Evolutionary conservation across 1,140 invertebrate species (phyloP).

Genomic region (Anastrepha obliqua): DNA sequence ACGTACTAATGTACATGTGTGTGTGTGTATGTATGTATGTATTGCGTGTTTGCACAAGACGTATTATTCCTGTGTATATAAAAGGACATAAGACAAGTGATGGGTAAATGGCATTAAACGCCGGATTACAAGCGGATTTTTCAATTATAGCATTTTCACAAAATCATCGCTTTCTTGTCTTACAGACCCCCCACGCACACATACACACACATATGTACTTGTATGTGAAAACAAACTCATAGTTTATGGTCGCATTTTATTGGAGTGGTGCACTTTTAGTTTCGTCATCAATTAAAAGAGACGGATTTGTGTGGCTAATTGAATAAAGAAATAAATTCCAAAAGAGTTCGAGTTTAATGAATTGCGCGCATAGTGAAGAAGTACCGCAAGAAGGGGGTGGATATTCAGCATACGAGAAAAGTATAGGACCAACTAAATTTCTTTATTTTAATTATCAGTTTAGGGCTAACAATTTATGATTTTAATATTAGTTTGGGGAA

Average conservation of each 20-base stretch:
- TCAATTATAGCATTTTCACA: constrained; percentile 51
- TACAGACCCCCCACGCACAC: not conserved
- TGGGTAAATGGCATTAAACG: constrained; percentile 33
- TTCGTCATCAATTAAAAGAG: constrained; percentile 35
- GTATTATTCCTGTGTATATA: no score
- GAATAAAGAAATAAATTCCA: not conserved
- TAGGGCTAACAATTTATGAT: no score
- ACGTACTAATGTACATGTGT: not conserved
- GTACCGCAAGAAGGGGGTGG: no score
- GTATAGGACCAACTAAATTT: no score
- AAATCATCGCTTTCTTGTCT: constrained; percentile 9
- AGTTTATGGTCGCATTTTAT: not conserved
- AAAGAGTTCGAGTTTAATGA: constrained; percentile 13
- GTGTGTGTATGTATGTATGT: not conserved
- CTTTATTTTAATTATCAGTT: no score
- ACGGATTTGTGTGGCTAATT: not conserved
- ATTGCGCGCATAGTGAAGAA: not conserved
- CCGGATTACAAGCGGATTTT: constrained; percentile 50
- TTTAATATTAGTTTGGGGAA: no score
- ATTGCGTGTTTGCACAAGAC: not conserved
- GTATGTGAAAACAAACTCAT: not conserved
- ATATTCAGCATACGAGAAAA: no score
- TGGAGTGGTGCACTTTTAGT: constrained; percentile 5
- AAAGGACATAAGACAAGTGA: constrained; percentile 28
- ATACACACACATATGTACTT: not conserved